These are phyloP conservation scores for Oasisia sp. DNA, from an alignment of 2,888 invertebrate genomes.

Conservation along the genomic window DNA sequence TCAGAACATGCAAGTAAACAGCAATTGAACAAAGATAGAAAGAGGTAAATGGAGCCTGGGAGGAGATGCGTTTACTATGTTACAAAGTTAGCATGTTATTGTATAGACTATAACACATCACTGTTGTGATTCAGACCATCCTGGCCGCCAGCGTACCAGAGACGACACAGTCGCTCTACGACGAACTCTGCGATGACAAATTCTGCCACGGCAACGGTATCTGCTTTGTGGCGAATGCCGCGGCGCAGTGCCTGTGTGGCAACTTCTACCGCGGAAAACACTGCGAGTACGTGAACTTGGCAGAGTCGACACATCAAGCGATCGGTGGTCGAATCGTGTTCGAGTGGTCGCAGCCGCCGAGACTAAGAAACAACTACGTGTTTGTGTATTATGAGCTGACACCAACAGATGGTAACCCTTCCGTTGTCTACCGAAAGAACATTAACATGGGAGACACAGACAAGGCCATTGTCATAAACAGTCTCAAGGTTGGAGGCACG, in stretches of 20 bases:
- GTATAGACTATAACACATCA: neutral
- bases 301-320: neutral
- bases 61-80: no score
- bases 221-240: neutral
- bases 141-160: neutral
- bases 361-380: neutral
- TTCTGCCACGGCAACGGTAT: neutral
- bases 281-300: slow-evolving; percentile 2
- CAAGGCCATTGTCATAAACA: neutral
- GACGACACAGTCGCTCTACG: neutral
- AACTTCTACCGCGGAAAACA: neutral
- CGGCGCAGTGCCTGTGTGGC: neutral
- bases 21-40: no score
- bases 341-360: slow-evolving; percentile 7
- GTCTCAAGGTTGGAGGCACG: slow-evolving; percentile 6
- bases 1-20: no score
- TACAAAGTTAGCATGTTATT: neutral
- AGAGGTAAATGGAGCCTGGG: no score
- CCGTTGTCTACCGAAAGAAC: slow-evolving; percentile 3
- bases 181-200: neutral
- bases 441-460: neutral
- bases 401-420: neutral
- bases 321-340: neutral
- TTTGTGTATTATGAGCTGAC: slow-evolving; percentile 4
- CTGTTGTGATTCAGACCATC: neutral